Base-by-base conservation (phyloP, 2,113 vertebrate genomes). In the Cariama cristata region DNA sequence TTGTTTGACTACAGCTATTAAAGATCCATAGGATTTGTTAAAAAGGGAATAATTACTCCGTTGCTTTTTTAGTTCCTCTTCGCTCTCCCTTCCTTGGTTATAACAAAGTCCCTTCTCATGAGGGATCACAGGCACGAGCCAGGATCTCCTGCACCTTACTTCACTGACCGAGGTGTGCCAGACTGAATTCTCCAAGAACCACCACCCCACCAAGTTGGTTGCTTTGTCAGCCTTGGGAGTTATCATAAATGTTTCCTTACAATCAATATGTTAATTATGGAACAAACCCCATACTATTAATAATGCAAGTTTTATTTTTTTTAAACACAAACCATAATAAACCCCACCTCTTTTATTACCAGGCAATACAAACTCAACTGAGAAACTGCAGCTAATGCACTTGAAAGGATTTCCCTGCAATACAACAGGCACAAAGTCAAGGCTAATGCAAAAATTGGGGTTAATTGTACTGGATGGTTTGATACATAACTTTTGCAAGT, bases 1-100 rank as follows among this genome's bases (percentile, higher is more conserved):
- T 79, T 90, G 76, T 87, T 94, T 96, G 85, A 97, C 77, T 80
- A 77, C 72, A 85, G 64, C 69, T 71, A 87, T 84, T 84, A 93
- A 94, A 82, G 89, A 72, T 62, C 91, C 72, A 86, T 32, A 69
- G 82, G 76, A 75, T 89, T 93, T 90, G 81, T 90, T 95, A 55
- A 89, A 94, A 82, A 82, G 71, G 40, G 86, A 96, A 73, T 86
- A 87, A 97, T 94, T 84, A 93, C 58, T 62, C 84, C 26, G 33
- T 6, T 38, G 80, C 42, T 89, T 76, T 93, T 74, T 71, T 18
- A 47, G 62, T 53, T 68, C 73, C 62, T 91, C 84, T 79, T 85
- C 44, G 13, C 47, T 81, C 60, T 92, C 76, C 60, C 59, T 42
- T 56, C 67, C 73, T 32, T 2, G 2, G n/a, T 20, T 33, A 3